These are phyloP conservation scores for Dolichomitus sp. DNA, from an alignment of 2,888 invertebrate genomes.

Conservation along the genomic window DNA sequence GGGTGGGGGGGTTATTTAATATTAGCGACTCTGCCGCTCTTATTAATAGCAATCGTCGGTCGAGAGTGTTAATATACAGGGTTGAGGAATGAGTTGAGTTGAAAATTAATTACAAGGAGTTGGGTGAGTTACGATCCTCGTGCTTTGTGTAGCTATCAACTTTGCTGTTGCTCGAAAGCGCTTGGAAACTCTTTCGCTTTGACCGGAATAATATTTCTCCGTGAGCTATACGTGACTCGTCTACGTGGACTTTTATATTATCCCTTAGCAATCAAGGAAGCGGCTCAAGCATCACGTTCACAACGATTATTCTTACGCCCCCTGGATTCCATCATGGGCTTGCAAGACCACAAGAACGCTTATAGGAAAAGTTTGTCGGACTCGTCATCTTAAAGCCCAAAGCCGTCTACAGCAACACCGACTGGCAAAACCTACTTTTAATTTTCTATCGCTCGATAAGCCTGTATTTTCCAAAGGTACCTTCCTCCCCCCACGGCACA, in stretches of 20 bases:
- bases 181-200: conserved; percentile 11
- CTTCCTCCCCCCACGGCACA: neutral
- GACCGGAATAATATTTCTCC: conserved; percentile 39
- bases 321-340: neutral
- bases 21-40: neutral
- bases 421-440: neutral
- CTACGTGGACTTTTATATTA: conserved; percentile 15
- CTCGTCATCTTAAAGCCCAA: neutral
- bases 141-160: neutral
- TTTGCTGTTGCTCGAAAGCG: neutral
- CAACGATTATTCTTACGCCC: neutral
- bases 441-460: neutral
- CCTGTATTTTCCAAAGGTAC: neutral
- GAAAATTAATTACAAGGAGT: conserved; percentile 37
- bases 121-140: neutral
- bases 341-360: conserved; percentile 15
- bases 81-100: conserved; percentile 14
- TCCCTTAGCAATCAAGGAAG: conserved; percentile 25
- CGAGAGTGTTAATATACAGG: neutral
- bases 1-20: neutral
- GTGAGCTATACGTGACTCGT: conserved; percentile 9
- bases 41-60: conserved; percentile 9
- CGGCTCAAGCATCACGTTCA: neutral
- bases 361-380: conserved; percentile 19
- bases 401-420: neutral